Conservation (phyloP, 1,140 invertebrate species). For the Tribolium madens region DNA sequence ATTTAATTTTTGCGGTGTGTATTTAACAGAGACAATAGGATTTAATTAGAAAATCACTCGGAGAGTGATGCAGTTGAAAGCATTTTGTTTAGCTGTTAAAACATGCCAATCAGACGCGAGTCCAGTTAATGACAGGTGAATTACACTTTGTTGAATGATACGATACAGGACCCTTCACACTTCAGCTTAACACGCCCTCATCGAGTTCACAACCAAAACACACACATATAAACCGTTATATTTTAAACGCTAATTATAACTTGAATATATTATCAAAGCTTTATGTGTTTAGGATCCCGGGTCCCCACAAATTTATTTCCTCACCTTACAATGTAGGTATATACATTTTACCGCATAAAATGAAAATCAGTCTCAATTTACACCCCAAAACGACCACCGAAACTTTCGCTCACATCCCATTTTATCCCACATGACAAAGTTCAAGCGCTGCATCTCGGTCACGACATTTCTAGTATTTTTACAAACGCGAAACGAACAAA, state of each 20-base stretch:
- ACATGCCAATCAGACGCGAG: conserved; percentile 44
- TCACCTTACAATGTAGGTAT: conserved; percentile 41
- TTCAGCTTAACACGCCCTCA: conserved; percentile 39
- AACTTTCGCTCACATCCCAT: conserved; percentile 16
- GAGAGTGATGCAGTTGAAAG: conserved; percentile 27
- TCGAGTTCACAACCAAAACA: conserved; percentile 5
- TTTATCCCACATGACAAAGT: conserved; percentile 46
- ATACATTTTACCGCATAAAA: conserved; percentile 41
- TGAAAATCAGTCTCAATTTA: conserved; percentile 45
- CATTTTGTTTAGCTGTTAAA: conserved; percentile 42
- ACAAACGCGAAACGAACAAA: conserved; percentile 25
- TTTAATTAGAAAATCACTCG: conserved; percentile 45
- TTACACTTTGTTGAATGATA: conserved; percentile 43
- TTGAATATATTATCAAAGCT: conserved; percentile 45
- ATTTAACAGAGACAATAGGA: conserved; percentile 38
- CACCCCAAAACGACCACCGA: conserved; percentile 40
- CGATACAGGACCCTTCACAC: conserved; percentile 43
- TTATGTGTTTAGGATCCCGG: conserved; percentile 39
- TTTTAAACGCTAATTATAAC: conserved; percentile 37
- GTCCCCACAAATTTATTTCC: conserved; percentile 42
- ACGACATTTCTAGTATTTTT: conserved; percentile 32
- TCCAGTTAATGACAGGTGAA: conserved; percentile 47
- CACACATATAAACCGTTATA: conserved; percentile 28
- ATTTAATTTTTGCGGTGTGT: conserved; percentile 29
- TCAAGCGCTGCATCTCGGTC: conserved; percentile 32